A percentile compares a stretch with the other conserved stretches of the same genome.
Conservation (phyloP, 1,140 invertebrate genomes). For the Caenorhabditis tropicalis region DNA sequence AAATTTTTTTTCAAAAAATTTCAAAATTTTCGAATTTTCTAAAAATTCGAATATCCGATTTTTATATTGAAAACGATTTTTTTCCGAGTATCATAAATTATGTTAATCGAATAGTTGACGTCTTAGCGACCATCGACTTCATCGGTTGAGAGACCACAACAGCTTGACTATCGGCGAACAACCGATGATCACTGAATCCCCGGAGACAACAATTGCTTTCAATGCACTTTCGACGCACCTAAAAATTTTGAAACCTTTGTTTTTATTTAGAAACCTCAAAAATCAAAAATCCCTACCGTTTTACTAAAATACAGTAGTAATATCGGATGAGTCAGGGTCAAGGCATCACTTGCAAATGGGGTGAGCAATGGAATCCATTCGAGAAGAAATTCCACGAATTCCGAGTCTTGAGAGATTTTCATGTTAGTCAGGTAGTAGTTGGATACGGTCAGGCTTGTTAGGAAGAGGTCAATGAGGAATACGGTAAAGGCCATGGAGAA, state of each 20-base stretch:
- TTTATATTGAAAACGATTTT: no score
- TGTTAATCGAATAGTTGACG: no score
- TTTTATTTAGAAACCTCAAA: neutral
- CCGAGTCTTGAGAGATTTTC: neutral
- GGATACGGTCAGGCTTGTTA: slow-evolving; percentile 6
- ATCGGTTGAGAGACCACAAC: no score
- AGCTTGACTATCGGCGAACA: no score
- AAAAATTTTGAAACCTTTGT: neutral
- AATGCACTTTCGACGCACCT: neutral
- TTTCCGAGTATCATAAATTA: no score
- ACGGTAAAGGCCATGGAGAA: slow-evolving; percentile 14
- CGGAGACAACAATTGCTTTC: no score
- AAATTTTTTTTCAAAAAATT: no score
- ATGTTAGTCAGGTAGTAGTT: slow-evolving; percentile 13
- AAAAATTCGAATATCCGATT: no score
- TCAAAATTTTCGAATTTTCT: no score
- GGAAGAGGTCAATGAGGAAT: neutral
- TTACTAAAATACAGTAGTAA: slow-evolving; percentile 17
- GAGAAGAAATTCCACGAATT: neutral
- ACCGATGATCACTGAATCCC: no score
- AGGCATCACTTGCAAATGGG: neutral
- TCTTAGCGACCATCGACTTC: no score
- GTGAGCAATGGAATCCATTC: neutral
- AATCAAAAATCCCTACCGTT: neutral
- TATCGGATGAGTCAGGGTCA: neutral